Base-by-base conservation (phyloP, 1,140 invertebrate genomes). In the Drosophila ohnishii region DNA sequence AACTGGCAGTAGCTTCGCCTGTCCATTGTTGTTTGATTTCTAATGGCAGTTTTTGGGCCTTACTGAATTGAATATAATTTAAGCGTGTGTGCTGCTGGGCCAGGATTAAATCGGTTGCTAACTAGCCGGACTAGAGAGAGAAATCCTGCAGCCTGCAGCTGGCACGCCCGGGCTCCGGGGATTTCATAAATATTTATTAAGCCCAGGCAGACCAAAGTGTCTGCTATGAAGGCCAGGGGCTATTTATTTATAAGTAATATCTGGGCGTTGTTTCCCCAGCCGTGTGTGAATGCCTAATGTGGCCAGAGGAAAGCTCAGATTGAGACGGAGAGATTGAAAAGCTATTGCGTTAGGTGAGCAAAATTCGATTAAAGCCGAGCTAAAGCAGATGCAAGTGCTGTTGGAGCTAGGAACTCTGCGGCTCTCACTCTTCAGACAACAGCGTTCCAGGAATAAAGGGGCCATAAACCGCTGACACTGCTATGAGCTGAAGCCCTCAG, bases 21-120 rank as follows among this genome's bases (percentile, higher is more conserved):
- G 55, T 37, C 70, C 79, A 86, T 86, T 86, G 76, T 83, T 87
- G 76, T 86, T 86, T 86, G 83, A 87, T 86, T 86, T 80, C 83
- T 86, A 87, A 83, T 84, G 72, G 57, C 76, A 79, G 58, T 63
- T 71, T 80, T 61, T 16, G 53, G 34, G 16, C 50, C 45, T 39
- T 30, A 53, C 58, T 32, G 60, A 78, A 70, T 81, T 75, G 75
- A 45, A 65, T 75, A 86, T 87, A 77, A 81, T 86, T 87, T 79
- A 62, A 76, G 64, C 63, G 55, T 70, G 62, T 70, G 63, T 56
- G 60, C 42, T 45, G 16, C 28, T 13, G 32, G 50, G 55, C 37
- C 28, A 47, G 50, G 44, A 40, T 71, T 69, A 50, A 62, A 59
- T 59, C 58, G 58, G 63, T 42, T 62, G 74, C 73, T 55, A 62